Conservation (phyloP, 2,797 vertebrate species). For the Agapornis canus region DNA sequence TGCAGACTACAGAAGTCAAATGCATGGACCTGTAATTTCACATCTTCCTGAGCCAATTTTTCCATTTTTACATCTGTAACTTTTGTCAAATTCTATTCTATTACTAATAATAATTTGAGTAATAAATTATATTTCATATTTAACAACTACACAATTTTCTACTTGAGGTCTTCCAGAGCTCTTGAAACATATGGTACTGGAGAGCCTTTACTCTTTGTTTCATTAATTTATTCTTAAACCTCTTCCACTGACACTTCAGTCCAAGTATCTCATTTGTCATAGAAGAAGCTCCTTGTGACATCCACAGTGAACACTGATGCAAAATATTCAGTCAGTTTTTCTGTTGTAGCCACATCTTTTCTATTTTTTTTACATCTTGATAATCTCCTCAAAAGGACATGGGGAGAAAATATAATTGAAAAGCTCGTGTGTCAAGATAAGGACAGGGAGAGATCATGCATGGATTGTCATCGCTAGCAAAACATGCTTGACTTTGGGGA, state of each 20-base stretch:
- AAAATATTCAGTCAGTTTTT: background rate
- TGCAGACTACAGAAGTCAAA: background rate
- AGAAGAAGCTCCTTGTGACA: background rate
- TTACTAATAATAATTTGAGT: background rate
- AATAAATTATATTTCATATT: constrained; percentile 7
- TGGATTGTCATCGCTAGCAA: background rate
- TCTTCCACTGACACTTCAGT: background rate
- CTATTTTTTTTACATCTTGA: background rate
- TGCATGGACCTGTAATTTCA: background rate
- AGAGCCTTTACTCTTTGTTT: constrained; percentile 16
- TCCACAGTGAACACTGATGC: background rate
- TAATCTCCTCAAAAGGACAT: background rate
- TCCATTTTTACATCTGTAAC: background rate
- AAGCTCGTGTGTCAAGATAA: background rate
- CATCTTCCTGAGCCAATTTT: background rate
- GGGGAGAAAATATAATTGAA: background rate
- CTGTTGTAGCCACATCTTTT: background rate
- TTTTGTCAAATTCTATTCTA: background rate
- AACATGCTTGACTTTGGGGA: background rate
- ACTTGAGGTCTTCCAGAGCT: background rate
- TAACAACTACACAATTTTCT: constrained; percentile 36
- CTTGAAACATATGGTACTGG: background rate
- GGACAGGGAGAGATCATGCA: background rate
- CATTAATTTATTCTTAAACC: constrained; percentile 27
- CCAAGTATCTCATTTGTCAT: background rate